Evolutionary conservation across 2,113 vertebrate species (phyloP), one percentile per base, ranked within the genome.

Genomic region (Raja brachyura): DNA sequence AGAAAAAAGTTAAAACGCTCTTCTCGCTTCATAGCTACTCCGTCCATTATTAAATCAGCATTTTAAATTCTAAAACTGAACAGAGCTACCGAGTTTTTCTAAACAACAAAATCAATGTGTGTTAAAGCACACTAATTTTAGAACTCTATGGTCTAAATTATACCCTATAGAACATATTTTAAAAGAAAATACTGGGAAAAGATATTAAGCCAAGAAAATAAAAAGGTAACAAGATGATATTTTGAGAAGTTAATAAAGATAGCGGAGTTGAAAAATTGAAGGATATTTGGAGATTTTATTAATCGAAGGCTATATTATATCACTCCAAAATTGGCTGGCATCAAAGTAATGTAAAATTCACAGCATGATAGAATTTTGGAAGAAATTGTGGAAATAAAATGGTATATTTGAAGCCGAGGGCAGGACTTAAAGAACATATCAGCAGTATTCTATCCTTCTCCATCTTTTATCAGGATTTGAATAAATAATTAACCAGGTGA

Each of bases 1-100:
- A 94, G 93, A 94, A 93, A 48, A 3, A 92, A 54, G 73, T 54
- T 73, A 16, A 88, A 88, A 73, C 7, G 8, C 22, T 74, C 22
- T 16, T 70, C 56, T 61, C 11, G 48, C 16, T 63, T 88, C 28
- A 63, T 13, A n/a, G 83, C 59, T 8, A 31, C 5, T 16, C n/a
- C 16, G 13, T 66, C 28, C n/a, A 63, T 33, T 18, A 61, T 88
- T 16, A 93, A 86, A 3, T 0, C 0, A 8, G 63, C 11, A n/a
- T 86, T 61, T 86, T 86, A 59, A 61, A 86, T 59, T 25, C 56
- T 59, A 54, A 54, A 85, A 28, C 22, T 70, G 66, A 22, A 70
- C 39, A 14, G 18, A 92, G 33, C 31, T 70, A 16, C 31, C 25
- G 20, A 54, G 2, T 31, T 7, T 16, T 5, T 22, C 63, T 18